phyloP scores from a whole-genome alignment of 2,113 vertebrate genomes.

The Cavia porcellus region DNA sequence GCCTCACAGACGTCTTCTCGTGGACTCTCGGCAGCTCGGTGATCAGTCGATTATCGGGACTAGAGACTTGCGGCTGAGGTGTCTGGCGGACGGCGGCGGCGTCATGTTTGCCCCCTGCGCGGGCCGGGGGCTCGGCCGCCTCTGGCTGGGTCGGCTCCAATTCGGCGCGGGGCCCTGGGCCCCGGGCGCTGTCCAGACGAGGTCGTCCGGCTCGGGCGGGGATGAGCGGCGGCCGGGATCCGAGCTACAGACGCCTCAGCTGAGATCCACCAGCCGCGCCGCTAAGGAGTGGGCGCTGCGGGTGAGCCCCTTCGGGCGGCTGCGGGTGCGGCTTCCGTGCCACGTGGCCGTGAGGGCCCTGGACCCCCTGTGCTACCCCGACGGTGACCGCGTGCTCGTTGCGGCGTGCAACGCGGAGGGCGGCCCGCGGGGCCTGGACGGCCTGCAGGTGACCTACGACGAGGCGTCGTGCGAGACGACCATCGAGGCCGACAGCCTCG shows the following conservation, averaged over 20 bases:
- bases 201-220: neutral
- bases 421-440: slow-evolving; percentile 73
- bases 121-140: slow-evolving; percentile 1
- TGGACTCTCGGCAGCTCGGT: neutral
- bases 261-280: neutral
- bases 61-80: neutral
- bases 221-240: neutral
- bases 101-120: slow-evolving; percentile 59
- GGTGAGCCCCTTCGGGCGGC: slow-evolving; percentile 90
- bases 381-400: slow-evolving; percentile 90
- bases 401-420: slow-evolving; percentile 81
- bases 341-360: slow-evolving; percentile 90
- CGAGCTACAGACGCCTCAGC: neutral
- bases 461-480: slow-evolving; percentile 87
- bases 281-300: slow-evolving; percentile 89
- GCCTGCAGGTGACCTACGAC: slow-evolving; percentile 90
- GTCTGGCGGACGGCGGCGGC: neutral
- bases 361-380: slow-evolving; percentile 90
- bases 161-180: neutral
- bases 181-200: neutral
- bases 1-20: neutral
- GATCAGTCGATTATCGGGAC: neutral
- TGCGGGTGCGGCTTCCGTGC: slow-evolving; percentile 90
- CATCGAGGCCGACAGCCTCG: slow-evolving; percentile 85
- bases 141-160: neutral